Percentiles rank a stretch among this genome's conserved stretches.
Evolutionary conservation across 2,113 vertebrate genomes (phyloP).

Genomic region (Amphiprion ocellaris): DNA sequence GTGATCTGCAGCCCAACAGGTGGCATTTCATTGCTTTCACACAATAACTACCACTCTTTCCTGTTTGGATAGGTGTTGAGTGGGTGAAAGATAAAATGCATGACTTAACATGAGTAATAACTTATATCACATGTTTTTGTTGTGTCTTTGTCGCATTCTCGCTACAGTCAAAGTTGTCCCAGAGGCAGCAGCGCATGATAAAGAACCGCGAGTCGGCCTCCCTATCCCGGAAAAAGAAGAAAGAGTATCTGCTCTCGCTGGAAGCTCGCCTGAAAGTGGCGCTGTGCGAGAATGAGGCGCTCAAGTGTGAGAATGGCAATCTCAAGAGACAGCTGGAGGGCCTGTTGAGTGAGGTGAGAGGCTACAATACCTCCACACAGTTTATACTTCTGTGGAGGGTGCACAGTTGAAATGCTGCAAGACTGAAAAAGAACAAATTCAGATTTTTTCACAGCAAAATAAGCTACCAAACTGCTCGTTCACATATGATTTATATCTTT

Average conservation of each 20-base stretch:
- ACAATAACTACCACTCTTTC: constrained; percentile 16
- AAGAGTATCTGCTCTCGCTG: constrained; percentile 93
- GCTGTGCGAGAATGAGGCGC: constrained; percentile 90
- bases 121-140: constrained; percentile 5
- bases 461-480: not conserved
- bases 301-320: constrained; percentile 92
- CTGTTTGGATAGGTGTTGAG: constrained; percentile 41
- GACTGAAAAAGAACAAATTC: not conserved
- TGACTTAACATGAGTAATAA: constrained; percentile 7
- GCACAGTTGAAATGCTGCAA: not conserved
- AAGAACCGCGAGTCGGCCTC: constrained; percentile 97
- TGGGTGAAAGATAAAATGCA: not conserved
- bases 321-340: constrained; percentile 93
- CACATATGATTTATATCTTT: not conserved
- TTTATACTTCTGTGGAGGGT: not conserved
- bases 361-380: not conserved
- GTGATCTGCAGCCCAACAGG: constrained; percentile 41
- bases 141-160: constrained; percentile 23
- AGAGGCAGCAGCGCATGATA: constrained; percentile 95
- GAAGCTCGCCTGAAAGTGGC: constrained; percentile 91
- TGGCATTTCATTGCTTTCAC: constrained; percentile 31
- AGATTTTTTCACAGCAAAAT: not conserved
- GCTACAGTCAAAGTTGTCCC: constrained; percentile 86
- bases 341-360: constrained; percentile 89
- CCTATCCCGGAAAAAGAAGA: constrained; percentile 95